Percentiles rank a stretch among this genome's conserved stretches.
phyloP scores from a whole-genome alignment of 2,888 invertebrate species.

The Stenodera caucasica region DNA sequence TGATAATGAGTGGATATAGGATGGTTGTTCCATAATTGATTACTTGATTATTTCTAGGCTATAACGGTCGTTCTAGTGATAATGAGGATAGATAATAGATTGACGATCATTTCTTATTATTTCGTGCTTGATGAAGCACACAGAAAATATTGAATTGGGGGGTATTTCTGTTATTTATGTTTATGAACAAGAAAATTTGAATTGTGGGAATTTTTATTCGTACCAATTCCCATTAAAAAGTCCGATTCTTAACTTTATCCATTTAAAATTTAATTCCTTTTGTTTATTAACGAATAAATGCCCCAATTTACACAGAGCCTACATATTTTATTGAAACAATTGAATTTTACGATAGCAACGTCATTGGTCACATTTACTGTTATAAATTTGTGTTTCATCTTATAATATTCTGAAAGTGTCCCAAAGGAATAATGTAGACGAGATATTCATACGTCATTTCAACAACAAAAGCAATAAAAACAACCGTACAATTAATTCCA shows the following conservation, averaged over 20 bases:
- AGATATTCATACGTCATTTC: background rate
- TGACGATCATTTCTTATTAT: conserved; percentile 1
- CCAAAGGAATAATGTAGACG: background rate
- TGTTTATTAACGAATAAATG: no score
- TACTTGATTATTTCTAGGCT: no score
- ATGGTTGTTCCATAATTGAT: background rate
- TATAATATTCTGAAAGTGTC: background rate
- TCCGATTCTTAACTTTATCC: background rate
- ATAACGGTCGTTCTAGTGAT: background rate
- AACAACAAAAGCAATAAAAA: background rate
- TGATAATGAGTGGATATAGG: no score
- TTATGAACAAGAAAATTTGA: conserved; percentile 10
- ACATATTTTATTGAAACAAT: no score
- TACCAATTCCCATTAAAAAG: background rate
- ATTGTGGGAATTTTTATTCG: background rate
- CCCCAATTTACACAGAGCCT: no score
- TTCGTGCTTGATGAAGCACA: conserved; percentile 6
- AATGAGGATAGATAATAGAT: conserved; percentile 2
- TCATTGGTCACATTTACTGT: no score
- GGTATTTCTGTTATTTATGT: background rate
- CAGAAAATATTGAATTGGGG: background rate
- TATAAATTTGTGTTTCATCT: no score
- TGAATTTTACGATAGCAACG: no score
- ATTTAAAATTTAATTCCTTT: no score
- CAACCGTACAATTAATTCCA: background rate